Evolutionary conservation across 1,140 invertebrate species (phyloP), one percentile per base, ranked within the genome.

Genomic region (Zaprionus capensis): DNA sequence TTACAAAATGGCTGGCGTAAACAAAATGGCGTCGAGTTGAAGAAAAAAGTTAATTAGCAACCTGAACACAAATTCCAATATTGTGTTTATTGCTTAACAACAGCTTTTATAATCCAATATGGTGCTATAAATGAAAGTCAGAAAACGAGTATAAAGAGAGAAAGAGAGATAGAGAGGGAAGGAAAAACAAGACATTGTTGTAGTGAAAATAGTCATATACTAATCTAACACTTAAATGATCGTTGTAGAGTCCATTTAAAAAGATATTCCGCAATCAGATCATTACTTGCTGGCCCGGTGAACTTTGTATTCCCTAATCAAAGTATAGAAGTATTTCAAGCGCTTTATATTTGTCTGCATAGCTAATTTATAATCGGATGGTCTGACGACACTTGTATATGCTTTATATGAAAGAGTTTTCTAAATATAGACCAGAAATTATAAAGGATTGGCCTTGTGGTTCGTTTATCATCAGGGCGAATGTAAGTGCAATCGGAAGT

Each of bases 1-100:
- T 56, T 7, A 49, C 31, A 74, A 70, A 57, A 74, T 74, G 72
- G 66, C 66, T n/a, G 51, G 51, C 38, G 26, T 31, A 28, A 12
- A 6, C 28, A 74, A 74, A 62, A 70, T 74, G 66, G 72, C 66
- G 57, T 11, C 41, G n/a, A 1, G n/a, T 46, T 17, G 7, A 20
- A 17, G 1, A 17, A 41, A n/a, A 46, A 46, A 7, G 41, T 46
- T 46, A 46, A 46, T 46, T 46, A 7, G 36, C 36, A 38, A 46
- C 41, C n/a, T 46, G 6, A 46, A 46, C n/a, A 46, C 41, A 46
- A 46, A 46, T 46, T 17, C 41, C 7, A 46, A 46, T 46, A n/a
- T 20, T 46, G 17, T 17, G n/a, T 41, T 46, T 51, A 22, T 51
- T 51, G 46, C 5, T 51, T 14, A 24, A 51, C 17, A 24, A 51